Percentiles rank a stretch among this genome's conserved stretches.
Evolutionary conservation across 2,797 vertebrate species (phyloP).

Genomic region (Lophotriccus pileatus): DNA sequence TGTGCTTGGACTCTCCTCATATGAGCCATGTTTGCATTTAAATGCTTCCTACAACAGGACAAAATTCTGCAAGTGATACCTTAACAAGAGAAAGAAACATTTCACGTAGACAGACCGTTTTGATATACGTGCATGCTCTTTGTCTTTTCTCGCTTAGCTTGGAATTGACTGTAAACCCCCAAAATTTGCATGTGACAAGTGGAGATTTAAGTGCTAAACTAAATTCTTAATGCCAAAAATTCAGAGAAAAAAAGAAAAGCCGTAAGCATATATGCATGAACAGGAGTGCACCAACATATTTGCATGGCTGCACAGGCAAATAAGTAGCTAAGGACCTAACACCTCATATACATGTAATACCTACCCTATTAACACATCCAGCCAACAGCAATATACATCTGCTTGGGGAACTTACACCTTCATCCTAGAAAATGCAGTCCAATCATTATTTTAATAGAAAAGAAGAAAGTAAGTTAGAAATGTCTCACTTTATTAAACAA

Average conservation of each 20-base stretch:
- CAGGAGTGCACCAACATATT: neutral
- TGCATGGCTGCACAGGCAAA: neutral
- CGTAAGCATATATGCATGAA: neutral
- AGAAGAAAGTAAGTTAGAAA: neutral
- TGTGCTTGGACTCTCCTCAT: neutral
- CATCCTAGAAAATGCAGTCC: neutral
- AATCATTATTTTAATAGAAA: neutral
- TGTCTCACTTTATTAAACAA: neutral
- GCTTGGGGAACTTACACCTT: neutral
- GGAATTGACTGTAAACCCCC: neutral
- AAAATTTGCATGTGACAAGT: neutral
- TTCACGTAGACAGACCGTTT: neutral
- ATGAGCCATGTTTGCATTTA: neutral
- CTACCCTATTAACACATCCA: slow-evolving; percentile 24
- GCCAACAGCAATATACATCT: neutral
- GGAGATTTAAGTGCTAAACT: neutral
- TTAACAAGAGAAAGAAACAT: neutral
- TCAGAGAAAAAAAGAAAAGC: neutral
- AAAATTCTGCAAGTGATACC: neutral
- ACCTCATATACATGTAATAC: slow-evolving; percentile 5
- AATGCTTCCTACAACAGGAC: neutral
- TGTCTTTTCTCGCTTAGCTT: neutral
- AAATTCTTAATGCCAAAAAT: neutral
- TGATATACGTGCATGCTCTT: rapidly evolving
- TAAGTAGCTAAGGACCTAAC: neutral